Evolutionary conservation across 2,797 vertebrate species (phyloP), one percentile per base, ranked within the genome.

Genomic region (Sebastes diaconus): DNA sequence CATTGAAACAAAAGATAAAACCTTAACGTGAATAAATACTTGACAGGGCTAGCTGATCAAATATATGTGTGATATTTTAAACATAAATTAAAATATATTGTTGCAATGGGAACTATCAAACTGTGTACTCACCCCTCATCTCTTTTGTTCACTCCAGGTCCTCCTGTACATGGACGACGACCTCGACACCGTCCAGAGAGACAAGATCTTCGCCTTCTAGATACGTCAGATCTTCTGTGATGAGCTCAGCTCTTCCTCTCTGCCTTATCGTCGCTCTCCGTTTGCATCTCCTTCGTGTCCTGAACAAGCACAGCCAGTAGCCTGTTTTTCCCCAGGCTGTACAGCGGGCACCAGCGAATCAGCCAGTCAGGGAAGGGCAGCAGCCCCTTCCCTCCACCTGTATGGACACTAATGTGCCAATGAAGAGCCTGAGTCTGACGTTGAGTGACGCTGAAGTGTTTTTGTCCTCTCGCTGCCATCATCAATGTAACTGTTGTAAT

Each of bases 151-250:
- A 54, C 20, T 32, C 0, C 57, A 99, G 98, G 98, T 99, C 80
- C 95, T 99, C 83, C 95, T 99, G 87, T 99, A 97, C 0, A 96
- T 99, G 95, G 98, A 99, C 0, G 98, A 99, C 0, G 98, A 99
- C 95, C 94, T 99, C n/a, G 97, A 99, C 88, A 94, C 93, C 0
- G 95, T 99, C 88, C 98, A 97, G 92, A 96, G 98, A 90, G 98
- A 99, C 94, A 99, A 99, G 95, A 99, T 99, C 93, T 98, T 96
- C 0, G 98, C 97, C 76, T 99, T 99, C 92, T 99, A 96, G 82
- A 85, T 54, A 3, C 1, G 25, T 30, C 18, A 2, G 61, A 79
- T 59, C 73, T 25, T 42, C 68, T 18, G 68, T 4, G 68, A 75
- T 50, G 73, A 85, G 80, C 82, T 88, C 79, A 36, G 69, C 87